A percentile compares a stretch with the other conserved stretches of the same genome.
Evolutionary conservation across 2,797 vertebrate species (phyloP).

Genomic region (Tenualosa ilisha): DNA sequence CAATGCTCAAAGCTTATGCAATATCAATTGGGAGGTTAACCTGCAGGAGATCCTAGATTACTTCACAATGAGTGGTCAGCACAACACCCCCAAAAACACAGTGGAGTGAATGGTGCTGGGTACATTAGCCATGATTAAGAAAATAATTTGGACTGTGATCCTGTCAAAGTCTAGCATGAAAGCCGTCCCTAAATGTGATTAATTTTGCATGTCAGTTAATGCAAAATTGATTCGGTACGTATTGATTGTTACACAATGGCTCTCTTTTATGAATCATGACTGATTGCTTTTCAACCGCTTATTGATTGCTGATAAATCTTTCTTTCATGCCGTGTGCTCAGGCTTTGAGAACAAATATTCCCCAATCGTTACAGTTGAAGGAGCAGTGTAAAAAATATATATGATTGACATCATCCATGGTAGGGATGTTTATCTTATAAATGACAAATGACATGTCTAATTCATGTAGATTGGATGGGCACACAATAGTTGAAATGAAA

Average conservation of each 20-base stretch:
- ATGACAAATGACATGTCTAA: not conserved
- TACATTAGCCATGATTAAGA: not conserved
- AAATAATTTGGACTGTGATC: not conserved
- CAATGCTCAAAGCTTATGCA: not conserved
- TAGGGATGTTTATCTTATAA: not conserved
- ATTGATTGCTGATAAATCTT: constrained; percentile 21
- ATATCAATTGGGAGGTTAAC: not conserved
- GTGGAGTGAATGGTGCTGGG: not conserved
- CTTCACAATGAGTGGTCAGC: not conserved
- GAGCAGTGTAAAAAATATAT: not conserved
- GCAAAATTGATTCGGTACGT: not conserved
- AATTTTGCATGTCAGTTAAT: constrained; percentile 17
- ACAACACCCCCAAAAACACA: not conserved
- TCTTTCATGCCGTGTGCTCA: constrained; percentile 1
- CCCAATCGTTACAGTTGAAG: not conserved
- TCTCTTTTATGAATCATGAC: constrained; percentile 18
- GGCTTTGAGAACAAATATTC: not conserved
- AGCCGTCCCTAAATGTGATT: not conserved
- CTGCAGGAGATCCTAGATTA: not conserved
- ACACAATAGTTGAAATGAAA: not conserved
- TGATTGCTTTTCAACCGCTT: not conserved
- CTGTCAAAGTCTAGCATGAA: not conserved
- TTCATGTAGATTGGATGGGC: not conserved
- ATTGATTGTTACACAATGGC: constrained; percentile 7
- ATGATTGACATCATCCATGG: not conserved